phyloP scores from a whole-genome alignment of 2,888 invertebrate genomes.

The Rotaria macrura region DNA sequence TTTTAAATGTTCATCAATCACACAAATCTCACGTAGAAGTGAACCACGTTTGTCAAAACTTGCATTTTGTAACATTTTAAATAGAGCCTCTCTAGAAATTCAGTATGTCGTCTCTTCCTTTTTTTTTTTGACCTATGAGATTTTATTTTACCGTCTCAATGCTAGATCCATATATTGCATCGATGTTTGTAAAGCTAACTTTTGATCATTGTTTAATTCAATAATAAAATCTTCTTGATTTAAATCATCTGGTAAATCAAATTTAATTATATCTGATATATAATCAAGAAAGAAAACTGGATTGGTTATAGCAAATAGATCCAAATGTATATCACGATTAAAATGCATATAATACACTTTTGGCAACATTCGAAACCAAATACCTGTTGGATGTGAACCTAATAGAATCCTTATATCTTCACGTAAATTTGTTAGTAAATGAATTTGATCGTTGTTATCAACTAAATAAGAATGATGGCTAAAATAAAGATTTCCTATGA shows the following conservation, averaged over 20 bases:
- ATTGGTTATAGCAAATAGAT: neutral
- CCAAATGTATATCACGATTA: neutral
- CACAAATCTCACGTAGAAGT: neutral
- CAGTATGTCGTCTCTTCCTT: no score
- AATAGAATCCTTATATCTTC: neutral
- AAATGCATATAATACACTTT: neutral
- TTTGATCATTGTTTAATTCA: neutral
- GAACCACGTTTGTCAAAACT: neutral
- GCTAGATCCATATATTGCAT: no score
- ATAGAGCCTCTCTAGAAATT: neutral
- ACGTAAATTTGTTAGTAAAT: neutral
- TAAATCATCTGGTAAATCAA: neutral
- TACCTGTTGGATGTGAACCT: neutral
- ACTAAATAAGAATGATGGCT: neutral
- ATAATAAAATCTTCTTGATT: neutral
- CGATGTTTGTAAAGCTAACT: neutral
- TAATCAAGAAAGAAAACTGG: neutral
- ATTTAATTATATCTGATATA: neutral
- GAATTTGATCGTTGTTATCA: neutral
- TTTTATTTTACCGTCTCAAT: no score
- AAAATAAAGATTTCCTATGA: neutral
- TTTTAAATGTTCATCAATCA: neutral
- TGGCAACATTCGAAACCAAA: neutral
- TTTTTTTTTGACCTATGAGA: no score
- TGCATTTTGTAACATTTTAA: neutral